Percentiles rank a stretch among this genome's conserved stretches.
phyloP scores from a whole-genome alignment of 2,113 vertebrate species.

The Ginglymostoma cirratum region DNA sequence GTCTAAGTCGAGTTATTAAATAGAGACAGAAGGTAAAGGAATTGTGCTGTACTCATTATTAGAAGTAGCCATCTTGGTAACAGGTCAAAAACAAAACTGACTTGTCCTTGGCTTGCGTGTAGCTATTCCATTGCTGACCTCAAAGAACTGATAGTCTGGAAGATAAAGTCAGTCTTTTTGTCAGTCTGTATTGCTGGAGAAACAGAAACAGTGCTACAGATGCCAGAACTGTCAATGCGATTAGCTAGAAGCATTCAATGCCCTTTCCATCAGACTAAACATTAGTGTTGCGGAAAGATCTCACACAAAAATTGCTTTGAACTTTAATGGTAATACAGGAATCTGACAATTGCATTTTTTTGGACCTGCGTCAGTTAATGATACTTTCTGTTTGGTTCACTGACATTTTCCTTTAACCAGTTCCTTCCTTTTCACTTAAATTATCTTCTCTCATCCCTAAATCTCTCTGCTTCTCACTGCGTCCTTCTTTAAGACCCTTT shows the following conservation, averaged over 20 bases:
- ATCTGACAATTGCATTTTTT: background rate
- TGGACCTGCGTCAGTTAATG: background rate
- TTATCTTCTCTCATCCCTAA: background rate
- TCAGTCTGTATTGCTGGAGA: background rate
- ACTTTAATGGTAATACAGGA: conserved; percentile 3
- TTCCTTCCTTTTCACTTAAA: background rate
- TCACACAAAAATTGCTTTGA: conserved; percentile 3
- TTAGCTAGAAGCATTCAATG: conserved; percentile 18
- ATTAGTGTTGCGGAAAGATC: background rate
- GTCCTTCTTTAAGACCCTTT: background rate
- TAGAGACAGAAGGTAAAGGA: background rate
- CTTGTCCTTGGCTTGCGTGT: background rate
- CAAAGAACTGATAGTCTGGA: background rate
- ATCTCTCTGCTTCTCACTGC: background rate
- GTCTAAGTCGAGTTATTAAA: background rate
- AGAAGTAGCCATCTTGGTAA: background rate
- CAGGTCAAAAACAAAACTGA: background rate
- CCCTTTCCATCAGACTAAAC: background rate
- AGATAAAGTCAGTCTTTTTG: conserved; percentile 21
- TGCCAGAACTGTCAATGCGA: conserved; percentile 20
- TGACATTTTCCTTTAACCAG: background rate
- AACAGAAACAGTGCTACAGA: conserved; percentile 8
- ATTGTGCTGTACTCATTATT: background rate
- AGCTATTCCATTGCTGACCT: background rate
- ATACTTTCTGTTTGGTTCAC: background rate